Evolutionary conservation across 2,113 vertebrate genomes (phyloP).

Genomic region (Percopsis transmontana): DNA sequence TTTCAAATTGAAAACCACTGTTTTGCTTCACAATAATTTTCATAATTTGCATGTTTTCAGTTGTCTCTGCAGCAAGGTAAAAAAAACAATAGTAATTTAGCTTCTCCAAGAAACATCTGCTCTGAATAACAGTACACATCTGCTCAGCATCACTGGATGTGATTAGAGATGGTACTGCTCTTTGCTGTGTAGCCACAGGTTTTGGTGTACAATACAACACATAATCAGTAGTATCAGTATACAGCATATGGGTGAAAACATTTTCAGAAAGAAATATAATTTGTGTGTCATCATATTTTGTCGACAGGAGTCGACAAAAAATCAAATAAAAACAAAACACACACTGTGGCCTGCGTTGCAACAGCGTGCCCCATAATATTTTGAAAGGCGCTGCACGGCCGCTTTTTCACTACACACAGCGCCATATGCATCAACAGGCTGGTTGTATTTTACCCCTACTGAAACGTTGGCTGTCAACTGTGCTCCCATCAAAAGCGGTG

Average conservation of each 20-base stretch:
- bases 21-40: conserved; percentile 9
- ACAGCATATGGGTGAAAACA: not conserved
- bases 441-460: conserved; percentile 61
- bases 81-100: conserved; percentile 86
- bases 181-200: conserved; percentile 1
- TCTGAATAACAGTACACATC: conserved; percentile 42
- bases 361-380: conserved; percentile 58
- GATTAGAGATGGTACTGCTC: conserved; percentile 29
- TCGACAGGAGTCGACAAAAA: not conserved
- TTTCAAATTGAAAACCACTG: conserved; percentile 25
- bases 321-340: not conserved
- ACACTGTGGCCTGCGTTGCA: conserved; percentile 29
- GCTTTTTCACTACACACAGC: conserved; percentile 31
- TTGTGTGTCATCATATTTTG: not conserved
- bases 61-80: conserved; percentile 77
- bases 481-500: conserved; percentile 76
- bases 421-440: conserved; percentile 46
- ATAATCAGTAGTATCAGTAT: not conserved
- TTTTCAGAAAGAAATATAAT: conserved; percentile 3
- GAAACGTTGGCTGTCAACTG: conserved; percentile 68
- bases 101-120: conserved; percentile 83
- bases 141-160: conserved; percentile 64
- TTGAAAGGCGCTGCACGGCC: conserved; percentile 39
- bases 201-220: conserved; percentile 12
- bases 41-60: conserved; percentile 24